Evolutionary conservation across 2,888 invertebrate genomes (phyloP).

Genomic region (Ceramica pisi): DNA sequence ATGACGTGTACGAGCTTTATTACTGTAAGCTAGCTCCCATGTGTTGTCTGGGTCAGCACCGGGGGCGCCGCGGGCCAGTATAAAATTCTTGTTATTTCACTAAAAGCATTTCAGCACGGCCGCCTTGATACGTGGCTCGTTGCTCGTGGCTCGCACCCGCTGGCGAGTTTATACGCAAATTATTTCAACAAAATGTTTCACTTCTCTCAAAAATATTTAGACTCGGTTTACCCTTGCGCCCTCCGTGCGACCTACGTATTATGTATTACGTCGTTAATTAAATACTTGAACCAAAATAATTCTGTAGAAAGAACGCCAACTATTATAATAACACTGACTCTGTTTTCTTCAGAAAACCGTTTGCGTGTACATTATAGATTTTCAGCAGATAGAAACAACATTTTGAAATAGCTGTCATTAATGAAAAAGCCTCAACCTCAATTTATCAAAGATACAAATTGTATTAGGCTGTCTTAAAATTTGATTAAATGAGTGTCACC

Average conservation of each 20-base stretch:
- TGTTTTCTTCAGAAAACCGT: slow-evolving; percentile 4
- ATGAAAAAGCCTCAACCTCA: slow-evolving; percentile 46
- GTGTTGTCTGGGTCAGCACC: slow-evolving; percentile 44
- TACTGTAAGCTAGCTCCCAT: slow-evolving; percentile 41
- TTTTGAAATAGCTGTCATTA: slow-evolving; percentile 32
- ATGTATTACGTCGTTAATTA: slow-evolving; percentile 32
- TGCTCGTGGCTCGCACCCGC: slow-evolving; percentile 59
- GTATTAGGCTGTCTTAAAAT: slow-evolving; percentile 72
- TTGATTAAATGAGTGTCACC: slow-evolving; percentile 77
- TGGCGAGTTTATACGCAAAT: slow-evolving; percentile 65
- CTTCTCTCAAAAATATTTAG: slow-evolving; percentile 57
- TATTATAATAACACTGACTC: slow-evolving; percentile 11
- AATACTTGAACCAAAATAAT: slow-evolving; percentile 46
- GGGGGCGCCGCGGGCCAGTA: slow-evolving; percentile 43
- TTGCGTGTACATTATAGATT: slow-evolving; percentile 12
- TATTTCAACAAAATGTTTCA: slow-evolving; percentile 64
- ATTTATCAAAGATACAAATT: slow-evolving; percentile 75
- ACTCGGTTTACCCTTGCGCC: slow-evolving; percentile 35
- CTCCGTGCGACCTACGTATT: slow-evolving; percentile 37
- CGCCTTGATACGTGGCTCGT: slow-evolving; percentile 25
- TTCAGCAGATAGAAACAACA: slow-evolving; percentile 3
- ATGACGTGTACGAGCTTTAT: slow-evolving; percentile 26
- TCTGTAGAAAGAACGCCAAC: slow-evolving; percentile 28
- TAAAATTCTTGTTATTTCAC: slow-evolving; percentile 76
- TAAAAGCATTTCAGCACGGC: slow-evolving; percentile 75